These are phyloP conservation scores for Octodonta nipae DNA, from an alignment of 2,888 invertebrate species.

Conservation along the genomic window DNA sequence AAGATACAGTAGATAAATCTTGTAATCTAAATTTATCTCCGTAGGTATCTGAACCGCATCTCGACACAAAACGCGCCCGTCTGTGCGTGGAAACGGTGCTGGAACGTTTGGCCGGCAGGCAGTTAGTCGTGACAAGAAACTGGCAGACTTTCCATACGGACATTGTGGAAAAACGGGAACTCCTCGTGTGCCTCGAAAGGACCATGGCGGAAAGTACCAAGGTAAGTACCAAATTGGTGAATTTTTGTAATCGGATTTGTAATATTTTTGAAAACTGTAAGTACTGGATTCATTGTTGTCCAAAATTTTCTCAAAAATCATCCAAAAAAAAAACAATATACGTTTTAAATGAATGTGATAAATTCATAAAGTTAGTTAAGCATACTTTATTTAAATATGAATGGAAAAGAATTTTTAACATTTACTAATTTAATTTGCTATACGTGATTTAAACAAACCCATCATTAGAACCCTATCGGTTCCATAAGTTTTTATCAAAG, in stretches of 20 bases:
- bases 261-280: too few species aligned
- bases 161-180: constrained; percentile 44
- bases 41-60: constrained; percentile 46
- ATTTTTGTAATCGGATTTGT: background rate
- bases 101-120: constrained; percentile 51
- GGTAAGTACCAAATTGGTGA: constrained; percentile 18
- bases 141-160: constrained; percentile 60
- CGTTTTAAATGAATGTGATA: too few species aligned
- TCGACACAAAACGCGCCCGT: constrained; percentile 52
- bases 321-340: too few species aligned
- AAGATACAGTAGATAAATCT: constrained; percentile 7
- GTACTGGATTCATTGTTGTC: too few species aligned
- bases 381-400: too few species aligned
- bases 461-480: too few species aligned
- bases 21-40: constrained; percentile 16
- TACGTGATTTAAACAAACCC: too few species aligned
- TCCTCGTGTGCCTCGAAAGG: constrained; percentile 38
- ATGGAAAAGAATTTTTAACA: too few species aligned
- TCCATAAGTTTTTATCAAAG: too few species aligned
- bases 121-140: constrained; percentile 50
- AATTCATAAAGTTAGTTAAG: too few species aligned
- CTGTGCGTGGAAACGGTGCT: constrained; percentile 54
- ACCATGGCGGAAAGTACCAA: constrained; percentile 52
- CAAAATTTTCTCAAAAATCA: too few species aligned
- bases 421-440: too few species aligned